These are phyloP conservation scores for Dissostichus mawsoni DNA, from an alignment of 2,113 vertebrate genomes.

Conservation along the genomic window DNA sequence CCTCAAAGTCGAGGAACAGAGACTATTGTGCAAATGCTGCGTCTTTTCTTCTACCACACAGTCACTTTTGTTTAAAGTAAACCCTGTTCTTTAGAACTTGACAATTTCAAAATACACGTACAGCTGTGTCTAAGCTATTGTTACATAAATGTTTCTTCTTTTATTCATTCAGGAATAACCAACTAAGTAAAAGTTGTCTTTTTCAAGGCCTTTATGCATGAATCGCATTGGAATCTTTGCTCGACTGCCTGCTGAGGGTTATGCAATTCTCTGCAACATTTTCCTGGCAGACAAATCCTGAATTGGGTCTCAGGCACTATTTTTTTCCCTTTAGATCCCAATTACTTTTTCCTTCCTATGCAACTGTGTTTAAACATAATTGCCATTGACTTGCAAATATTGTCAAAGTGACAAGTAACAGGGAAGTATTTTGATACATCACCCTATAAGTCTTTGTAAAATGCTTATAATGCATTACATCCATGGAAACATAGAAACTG, in stretches of 20 bases:
- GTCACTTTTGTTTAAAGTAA: slow-evolving; percentile 19
- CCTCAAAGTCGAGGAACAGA: background rate
- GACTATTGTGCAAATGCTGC: slow-evolving; percentile 3
- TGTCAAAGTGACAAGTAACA: too few species aligned
- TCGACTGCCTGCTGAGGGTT: slow-evolving; percentile 44
- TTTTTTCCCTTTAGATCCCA: background rate
- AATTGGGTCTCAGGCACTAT: slow-evolving; percentile 7
- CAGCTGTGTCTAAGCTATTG: slow-evolving; percentile 30
- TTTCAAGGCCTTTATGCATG: slow-evolving; percentile 50
- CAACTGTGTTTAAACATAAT: slow-evolving; percentile 8
- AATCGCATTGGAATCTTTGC: slow-evolving; percentile 49
- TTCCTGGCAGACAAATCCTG: slow-evolving; percentile 36
- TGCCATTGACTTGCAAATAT: too few species aligned
- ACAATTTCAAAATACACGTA: slow-evolving; percentile 37
- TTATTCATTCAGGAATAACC: slow-evolving; percentile 57
- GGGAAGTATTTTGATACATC: too few species aligned
- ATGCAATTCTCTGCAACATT: slow-evolving; percentile 55
- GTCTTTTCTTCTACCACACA: background rate
- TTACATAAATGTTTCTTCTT: slow-evolving; percentile 56
- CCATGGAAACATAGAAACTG: too few species aligned
- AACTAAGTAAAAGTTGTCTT: slow-evolving; percentile 20
- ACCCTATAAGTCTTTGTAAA: too few species aligned
- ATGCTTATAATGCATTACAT: too few species aligned
- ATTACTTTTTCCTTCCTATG: slow-evolving; percentile 15
- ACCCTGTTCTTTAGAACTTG: slow-evolving; percentile 34